Evolutionary conservation across 2,797 vertebrate species (phyloP), one percentile per base, ranked within the genome.

Genomic region (Rhyacichthys aspro): DNA sequence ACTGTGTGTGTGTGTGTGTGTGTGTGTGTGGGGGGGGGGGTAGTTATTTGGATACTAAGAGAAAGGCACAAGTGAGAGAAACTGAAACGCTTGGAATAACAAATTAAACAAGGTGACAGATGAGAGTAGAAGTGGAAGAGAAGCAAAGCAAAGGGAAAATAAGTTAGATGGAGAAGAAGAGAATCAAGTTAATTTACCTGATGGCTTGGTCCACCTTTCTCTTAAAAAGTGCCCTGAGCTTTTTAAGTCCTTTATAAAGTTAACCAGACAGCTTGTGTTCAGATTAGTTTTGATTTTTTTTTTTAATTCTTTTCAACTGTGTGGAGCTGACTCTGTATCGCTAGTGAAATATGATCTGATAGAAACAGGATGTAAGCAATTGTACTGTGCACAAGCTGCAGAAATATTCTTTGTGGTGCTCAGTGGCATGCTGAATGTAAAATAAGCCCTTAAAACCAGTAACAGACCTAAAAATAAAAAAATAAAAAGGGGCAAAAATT

Each of bases 111-210:
- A 69, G 57, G 45, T 43, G 19, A 63, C 46, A 59, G 52, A 59
- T 55, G 39, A 43, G 43, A 66, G 8, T 16, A 16, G 47, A 37
- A 11, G 36, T 37, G 36, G 38, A 54, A 47, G 56, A 52, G 47
- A 59, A 23, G 11, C 23, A 28, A 6, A 28, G 23, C 23, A 28
- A 28, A 28, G n/a, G n/a, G 23, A 28, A 28, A 28, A 23, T 23
- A 23, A 37, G 8, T 37, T 8, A 12, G 11, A 12, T 11, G 37
- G 9, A 5, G 44, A 19, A 49, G 39, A 62, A n/a, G 62, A 63
- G 47, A 41, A 54, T 53, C 58, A 34, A 41, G 56, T 82, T 78
- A 64, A 72, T 74, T 53, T 50, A 33, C 17, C 44, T 36, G 45
- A 55, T 11, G 15, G n/a, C 62, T 56, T 38, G 38, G 33, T 37